Conservation (phyloP, 2,888 invertebrate genomes). For the Pomacea canaliculata region DNA sequence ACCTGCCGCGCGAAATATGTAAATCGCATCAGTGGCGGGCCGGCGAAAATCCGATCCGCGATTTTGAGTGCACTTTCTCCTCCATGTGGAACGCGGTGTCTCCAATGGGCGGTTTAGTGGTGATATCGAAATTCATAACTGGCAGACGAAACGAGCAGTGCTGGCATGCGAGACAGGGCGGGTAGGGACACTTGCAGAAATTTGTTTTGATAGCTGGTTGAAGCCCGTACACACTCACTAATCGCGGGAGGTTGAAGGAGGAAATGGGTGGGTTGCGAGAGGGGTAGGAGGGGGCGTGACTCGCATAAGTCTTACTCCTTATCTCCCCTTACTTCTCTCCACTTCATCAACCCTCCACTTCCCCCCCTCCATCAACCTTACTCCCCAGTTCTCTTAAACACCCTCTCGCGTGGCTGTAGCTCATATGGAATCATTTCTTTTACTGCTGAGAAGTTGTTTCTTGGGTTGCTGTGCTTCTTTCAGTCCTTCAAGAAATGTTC, state of each 20-base stretch:
- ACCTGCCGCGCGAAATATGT: slow-evolving; percentile 18
- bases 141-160: slow-evolving; percentile 1
- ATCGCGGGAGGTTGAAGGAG: no score
- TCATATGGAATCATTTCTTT: no score
- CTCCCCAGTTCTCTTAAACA: background rate
- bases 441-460: background rate
- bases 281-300: background rate
- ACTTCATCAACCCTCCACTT: background rate
- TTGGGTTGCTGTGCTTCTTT: no score
- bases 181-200: no score
- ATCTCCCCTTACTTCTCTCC: no score
- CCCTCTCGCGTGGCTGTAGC: background rate
- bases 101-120: slow-evolving; percentile 25
- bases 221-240: no score
- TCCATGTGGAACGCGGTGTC: slow-evolving; percentile 24
- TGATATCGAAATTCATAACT: slow-evolving; percentile 27
- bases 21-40: slow-evolving; percentile 18
- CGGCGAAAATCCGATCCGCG: slow-evolving; percentile 20
- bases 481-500: background rate
- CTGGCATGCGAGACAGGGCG: no score
- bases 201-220: no score
- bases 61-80: slow-evolving; percentile 22
- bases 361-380: background rate
- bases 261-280: no score
- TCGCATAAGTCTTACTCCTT: background rate